Conservation (phyloP, 2,113 vertebrate genomes). For the Gallinago media region DNA sequence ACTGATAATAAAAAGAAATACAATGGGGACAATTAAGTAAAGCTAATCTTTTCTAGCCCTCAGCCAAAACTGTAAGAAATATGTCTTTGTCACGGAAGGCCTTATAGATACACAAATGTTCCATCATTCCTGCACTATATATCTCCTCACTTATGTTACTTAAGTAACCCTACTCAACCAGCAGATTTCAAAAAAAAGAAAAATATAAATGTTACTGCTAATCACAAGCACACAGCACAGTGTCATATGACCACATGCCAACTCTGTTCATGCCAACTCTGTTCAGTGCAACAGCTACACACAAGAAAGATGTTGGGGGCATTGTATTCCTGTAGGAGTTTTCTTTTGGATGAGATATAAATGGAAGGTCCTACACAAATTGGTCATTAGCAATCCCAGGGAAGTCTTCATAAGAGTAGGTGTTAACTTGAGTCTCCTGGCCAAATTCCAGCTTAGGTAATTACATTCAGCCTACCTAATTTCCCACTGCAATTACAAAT, state of each 20-base stretch:
- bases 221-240: not conserved
- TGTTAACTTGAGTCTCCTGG: conserved; percentile 59
- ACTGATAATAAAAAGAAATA: not conserved
- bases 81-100: not conserved
- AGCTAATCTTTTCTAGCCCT: not conserved
- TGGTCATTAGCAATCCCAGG: conserved; percentile 46
- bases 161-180: not conserved
- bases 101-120: not conserved
- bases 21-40: conserved; percentile 6
- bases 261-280: not conserved
- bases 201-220: not conserved
- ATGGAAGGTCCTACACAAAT: conserved; percentile 32
- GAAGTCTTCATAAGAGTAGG: conserved; percentile 6
- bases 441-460: conserved; percentile 65
- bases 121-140: not conserved
- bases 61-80: not conserved
- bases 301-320: not conserved
- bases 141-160: not conserved
- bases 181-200: not conserved
- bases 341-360: conserved; percentile 16
- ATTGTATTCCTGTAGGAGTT: not conserved
- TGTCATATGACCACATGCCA: not conserved
- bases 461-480: conserved; percentile 66
- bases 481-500: conserved; percentile 69
- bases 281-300: not conserved